phyloP scores from a whole-genome alignment of 1,140 invertebrate species.

The Rhagoletis pomonella region DNA sequence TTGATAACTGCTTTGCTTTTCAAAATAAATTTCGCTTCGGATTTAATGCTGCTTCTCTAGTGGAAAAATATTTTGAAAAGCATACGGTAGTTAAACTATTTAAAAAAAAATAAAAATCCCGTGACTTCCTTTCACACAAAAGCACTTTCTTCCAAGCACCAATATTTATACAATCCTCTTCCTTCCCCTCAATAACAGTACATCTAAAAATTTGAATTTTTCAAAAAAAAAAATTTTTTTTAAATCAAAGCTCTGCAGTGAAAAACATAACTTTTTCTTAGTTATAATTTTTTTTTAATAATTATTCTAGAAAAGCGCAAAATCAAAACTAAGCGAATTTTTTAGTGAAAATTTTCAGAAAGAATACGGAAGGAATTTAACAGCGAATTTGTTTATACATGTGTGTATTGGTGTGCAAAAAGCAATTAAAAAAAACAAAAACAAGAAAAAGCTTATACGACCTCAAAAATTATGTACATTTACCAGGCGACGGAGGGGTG shows the following conservation, averaged over 20 bases:
- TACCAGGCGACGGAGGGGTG: not conserved
- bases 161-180: not conserved
- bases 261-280: not conserved
- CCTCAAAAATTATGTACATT: not conserved
- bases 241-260: not conserved
- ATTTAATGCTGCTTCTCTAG: not conserved
- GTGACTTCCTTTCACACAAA: not conserved
- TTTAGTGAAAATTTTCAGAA: not conserved
- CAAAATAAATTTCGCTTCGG: not conserved
- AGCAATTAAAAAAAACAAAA: not conserved
- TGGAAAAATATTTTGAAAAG: not conserved
- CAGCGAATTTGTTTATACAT: constrained; percentile 1
- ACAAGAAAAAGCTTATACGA: not conserved
- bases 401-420: constrained; percentile 48
- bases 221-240: not conserved
- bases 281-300: not conserved
- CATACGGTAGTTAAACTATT: not conserved
- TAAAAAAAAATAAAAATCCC: not conserved
- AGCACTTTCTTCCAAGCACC: constrained; percentile 6
- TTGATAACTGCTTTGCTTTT: constrained; percentile 15
- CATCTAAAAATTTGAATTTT: not conserved
- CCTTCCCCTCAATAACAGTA: not conserved
- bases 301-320: constrained; percentile 3
- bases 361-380: not conserved
- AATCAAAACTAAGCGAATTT: constrained; percentile 50